Conservation (phyloP, 2,797 vertebrate species). For the Loriculus beryllinus region DNA sequence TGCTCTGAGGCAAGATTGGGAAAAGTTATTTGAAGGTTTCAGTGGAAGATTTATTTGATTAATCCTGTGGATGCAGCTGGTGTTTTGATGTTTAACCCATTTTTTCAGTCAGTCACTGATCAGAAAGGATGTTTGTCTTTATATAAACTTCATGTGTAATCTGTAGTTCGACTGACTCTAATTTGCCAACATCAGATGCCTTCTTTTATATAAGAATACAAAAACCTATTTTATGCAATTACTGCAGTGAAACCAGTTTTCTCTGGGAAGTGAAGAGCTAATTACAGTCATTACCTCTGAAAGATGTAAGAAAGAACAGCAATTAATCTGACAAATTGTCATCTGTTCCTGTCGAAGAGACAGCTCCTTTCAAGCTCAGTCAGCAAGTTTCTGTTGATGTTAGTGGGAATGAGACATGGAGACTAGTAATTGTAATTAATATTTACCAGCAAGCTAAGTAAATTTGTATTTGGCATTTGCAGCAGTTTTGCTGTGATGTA, state of each 20-base stretch:
- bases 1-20: not conserved
- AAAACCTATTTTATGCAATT: slow-evolving; percentile 19
- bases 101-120: not conserved
- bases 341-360: not conserved
- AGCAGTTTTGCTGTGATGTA: not conserved
- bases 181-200: not conserved
- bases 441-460: not conserved
- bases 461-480: not conserved
- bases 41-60: not conserved
- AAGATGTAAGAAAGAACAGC: slow-evolving; percentile 29
- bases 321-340: slow-evolving; percentile 34
- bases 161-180: slow-evolving; percentile 12
- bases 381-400: not conserved
- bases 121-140: not conserved
- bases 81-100: not conserved
- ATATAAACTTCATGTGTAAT: not conserved
- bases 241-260: slow-evolving; percentile 7
- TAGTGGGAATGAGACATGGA: not conserved
- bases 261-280: slow-evolving; percentile 33
- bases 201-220: slow-evolving; percentile 3
- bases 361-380: not conserved
- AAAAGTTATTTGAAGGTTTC: not conserved
- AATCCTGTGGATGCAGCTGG: not conserved
- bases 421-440: not conserved
- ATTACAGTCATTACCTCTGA: slow-evolving; percentile 45